Evolutionary conservation across 2,113 vertebrate genomes (phyloP).

Genomic region (Saccopteryx bilineata): DNA sequence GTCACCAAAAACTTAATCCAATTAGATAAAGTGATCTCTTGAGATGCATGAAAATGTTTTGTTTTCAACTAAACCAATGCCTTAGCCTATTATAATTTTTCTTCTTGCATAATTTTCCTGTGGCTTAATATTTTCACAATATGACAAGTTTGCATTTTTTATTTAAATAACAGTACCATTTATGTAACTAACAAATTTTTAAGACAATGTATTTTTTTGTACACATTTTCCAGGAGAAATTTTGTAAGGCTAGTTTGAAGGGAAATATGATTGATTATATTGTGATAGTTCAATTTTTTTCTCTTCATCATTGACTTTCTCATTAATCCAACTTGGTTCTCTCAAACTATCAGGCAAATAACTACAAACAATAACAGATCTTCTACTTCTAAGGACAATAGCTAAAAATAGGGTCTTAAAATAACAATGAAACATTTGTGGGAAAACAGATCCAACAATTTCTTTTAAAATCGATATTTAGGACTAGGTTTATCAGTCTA

Average conservation of each 20-base stretch:
- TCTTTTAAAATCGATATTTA: neutral
- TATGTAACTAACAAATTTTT: slow-evolving; percentile 6
- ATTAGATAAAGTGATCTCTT: slow-evolving; percentile 57
- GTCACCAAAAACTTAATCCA: slow-evolving; percentile 59
- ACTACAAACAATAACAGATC: neutral
- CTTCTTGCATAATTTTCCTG: neutral
- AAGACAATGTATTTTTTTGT: neutral
- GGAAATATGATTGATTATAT: neutral
- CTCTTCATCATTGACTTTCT: neutral
- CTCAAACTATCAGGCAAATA: neutral
- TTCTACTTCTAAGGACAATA: neutral
- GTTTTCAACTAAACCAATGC: slow-evolving; percentile 14
- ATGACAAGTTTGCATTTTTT: slow-evolving; percentile 4
- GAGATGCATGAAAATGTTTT: neutral
- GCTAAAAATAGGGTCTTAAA: neutral
- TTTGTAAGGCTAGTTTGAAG: neutral
- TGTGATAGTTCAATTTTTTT: neutral
- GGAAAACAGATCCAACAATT: neutral
- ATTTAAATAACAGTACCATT: neutral
- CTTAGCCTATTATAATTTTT: neutral
- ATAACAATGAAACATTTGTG: neutral
- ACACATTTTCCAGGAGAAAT: neutral
- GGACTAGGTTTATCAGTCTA: neutral
- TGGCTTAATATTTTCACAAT: slow-evolving; percentile 4
- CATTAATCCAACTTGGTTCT: neutral